phyloP scores from a whole-genome alignment of 1,140 invertebrate genomes.

The Plodia interpunctella region DNA sequence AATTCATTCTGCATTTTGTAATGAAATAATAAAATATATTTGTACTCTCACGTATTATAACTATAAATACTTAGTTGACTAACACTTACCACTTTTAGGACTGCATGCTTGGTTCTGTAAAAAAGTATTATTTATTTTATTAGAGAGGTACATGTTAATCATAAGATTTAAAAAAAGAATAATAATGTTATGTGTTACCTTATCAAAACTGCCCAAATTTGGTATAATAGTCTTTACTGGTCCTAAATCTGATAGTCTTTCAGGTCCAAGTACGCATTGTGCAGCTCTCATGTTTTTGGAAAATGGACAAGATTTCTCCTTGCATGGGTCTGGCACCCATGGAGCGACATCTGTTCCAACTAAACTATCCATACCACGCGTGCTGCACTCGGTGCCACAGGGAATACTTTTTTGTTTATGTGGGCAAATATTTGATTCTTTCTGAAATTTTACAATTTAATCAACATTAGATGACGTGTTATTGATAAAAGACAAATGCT shows the following conservation, averaged over 20 bases:
- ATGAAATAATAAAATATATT: conserved; percentile 18
- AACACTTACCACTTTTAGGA: conserved; percentile 43
- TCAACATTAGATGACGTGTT: too few relatives aligned
- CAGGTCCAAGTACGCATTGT: conserved; percentile 51
- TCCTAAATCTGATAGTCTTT: conserved; percentile 20
- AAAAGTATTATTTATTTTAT: conserved; percentile 7
- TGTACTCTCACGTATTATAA: conserved; percentile 52
- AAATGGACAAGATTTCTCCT: conserved; percentile 38
- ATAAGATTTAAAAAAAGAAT: too few relatives aligned
- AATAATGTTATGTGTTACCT: conserved; percentile 22
- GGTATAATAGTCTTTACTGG: conserved; percentile 18
- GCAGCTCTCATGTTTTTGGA: conserved; percentile 55
- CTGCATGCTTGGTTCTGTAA: conserved; percentile 30
- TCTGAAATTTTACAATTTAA: conserved; percentile 14
- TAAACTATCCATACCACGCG: conserved; percentile 24
- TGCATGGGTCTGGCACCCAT: conserved; percentile 41
- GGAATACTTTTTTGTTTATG: conserved; percentile 27
- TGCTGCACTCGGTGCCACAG: conserved; percentile 44
- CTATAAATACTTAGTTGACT: conserved; percentile 11
- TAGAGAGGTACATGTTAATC: background rate
- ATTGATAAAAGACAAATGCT: too few relatives aligned
- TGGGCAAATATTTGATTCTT: conserved; percentile 32
- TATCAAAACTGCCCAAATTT: conserved; percentile 14
- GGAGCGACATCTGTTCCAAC: conserved; percentile 32
- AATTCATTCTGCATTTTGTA: conserved; percentile 19